Base-by-base conservation (phyloP, 2,888 invertebrate genomes). In the Diplolepis rosae region DNA sequence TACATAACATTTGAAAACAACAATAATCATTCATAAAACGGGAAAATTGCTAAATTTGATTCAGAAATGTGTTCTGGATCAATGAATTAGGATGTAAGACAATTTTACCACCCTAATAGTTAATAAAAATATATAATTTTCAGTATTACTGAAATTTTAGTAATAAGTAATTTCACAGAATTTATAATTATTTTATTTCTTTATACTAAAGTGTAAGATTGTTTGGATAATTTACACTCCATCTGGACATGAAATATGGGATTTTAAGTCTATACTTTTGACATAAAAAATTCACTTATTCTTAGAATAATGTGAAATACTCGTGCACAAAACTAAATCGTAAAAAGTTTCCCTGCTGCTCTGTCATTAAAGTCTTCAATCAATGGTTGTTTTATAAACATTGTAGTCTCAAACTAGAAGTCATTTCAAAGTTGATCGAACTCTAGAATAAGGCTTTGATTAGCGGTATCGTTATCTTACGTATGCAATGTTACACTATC, bases 341-440 rank as follows among this genome's bases (percentile, higher is more conserved):
- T 61, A 61, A 39, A n/a, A n/a, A 61, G n/a, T 24, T 35, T 24
- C 24, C 39, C n/a, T 24, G 24, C 61, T 27, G 13, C 18, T 39
- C 61, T 24, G 61, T 22, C 61, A 61, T 61, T 61, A 61, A 61
- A 61, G 61, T 61, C 61, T 61, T 24, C 56, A 24, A 61, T 35
- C 39, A 61, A 61, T 61, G 9, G 22, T 50, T 24, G 24, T 50
- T 50, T 24, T 22, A 22, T 22, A 24, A 35, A 11, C 56, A 35
- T 18, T 56, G 56, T 6, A 30, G 56, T 32, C 56, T 4, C 32
- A 35, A 22, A 13, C 22, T 22, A 32, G 18, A 32, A 24, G 35
- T 56, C 18, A 35, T 18, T 32, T 18, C 2, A 18, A 15, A 45
- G 45, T 45, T 32, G 35, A 39, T 35, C 35, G 24, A 56, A 56